Evolutionary conservation across 2,113 vertebrate species (phyloP), one percentile per base, ranked within the genome.

Genomic region (Tychaedon coryphoeus): DNA sequence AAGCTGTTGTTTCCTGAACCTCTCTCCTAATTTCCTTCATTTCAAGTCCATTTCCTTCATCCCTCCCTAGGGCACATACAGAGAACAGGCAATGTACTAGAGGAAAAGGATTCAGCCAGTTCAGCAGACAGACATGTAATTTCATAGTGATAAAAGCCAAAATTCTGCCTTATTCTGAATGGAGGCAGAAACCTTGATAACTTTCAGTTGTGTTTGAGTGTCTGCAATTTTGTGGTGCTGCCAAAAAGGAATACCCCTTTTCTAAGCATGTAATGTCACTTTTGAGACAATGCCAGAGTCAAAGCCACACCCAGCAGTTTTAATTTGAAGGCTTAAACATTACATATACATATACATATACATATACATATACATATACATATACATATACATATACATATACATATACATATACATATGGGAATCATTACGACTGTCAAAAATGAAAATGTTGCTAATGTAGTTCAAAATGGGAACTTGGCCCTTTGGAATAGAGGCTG

Each of bases 81-180:
- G 66, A 82, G 26, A 33, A 13, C 47, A 50, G 14, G 47, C 8
- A 80, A 51, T 33, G 13, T 43, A 54, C 1, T 3, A 71, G 34
- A 80, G 24, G n/a, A 58, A 28, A 67, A 71, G 13, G 18, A 48
- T 47, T 58, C 65, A 50, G 60, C 33, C 60, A 74, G 43, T 28
- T 33, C 65, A 64, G 56, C 36, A 75, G 62, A 20, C 18, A 78
- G 40, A 75, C 6, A 5, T 8, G 10, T 34, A 28, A 66, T 69
- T 65, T 43, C 11, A 6, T 4, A 70, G 12, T 3, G 3, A 36
- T 40, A 58, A 86, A 67, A 56, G 12, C 29, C 60, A 78, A 80
- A 95, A 93, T 85, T 95, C 67, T 93, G 72, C 89, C 71, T 96
- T 84, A 51, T 93, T 88, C 96, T 97, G 92, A 94, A 73, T 36